Conservation (phyloP, 1,140 invertebrate species). For the Drosophila sechellia region DNA sequence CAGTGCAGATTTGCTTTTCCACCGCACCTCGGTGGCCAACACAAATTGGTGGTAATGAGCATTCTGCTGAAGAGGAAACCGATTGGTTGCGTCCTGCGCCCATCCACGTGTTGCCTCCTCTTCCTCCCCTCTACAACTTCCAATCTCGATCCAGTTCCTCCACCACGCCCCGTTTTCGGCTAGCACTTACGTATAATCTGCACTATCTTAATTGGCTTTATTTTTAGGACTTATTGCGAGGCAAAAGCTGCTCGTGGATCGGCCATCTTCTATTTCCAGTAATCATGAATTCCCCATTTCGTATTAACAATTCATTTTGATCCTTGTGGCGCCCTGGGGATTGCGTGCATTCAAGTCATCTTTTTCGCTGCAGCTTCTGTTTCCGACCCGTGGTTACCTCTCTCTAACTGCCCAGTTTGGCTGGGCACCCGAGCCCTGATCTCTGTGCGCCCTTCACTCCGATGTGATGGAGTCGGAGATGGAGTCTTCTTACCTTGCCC, state of each 20-base stretch:
- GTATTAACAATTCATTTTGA: no score
- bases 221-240: no score
- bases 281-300: neutral
- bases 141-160: conserved; percentile 12
- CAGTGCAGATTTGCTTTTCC: conserved; percentile 13
- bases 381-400: conserved; percentile 9
- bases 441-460: neutral
- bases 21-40: conserved; percentile 38
- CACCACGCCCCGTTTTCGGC: neutral
- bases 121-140: neutral
- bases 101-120: neutral
- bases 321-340: no score
- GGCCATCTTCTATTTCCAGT: conserved; percentile 5
- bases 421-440: conserved; percentile 2
- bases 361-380: neutral
- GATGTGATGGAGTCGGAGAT: neutral
- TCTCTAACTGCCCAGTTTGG: neutral
- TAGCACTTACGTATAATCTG: conserved; percentile 12
- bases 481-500: conserved; percentile 7
- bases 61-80: conserved; percentile 76
- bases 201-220: conserved; percentile 3
- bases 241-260: no score
- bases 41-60: conserved; percentile 77
- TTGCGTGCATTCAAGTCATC: no score
- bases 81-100: conserved; percentile 36